Conservation (phyloP, 1,140 invertebrate species). For the Drosophila guanche region DNA sequence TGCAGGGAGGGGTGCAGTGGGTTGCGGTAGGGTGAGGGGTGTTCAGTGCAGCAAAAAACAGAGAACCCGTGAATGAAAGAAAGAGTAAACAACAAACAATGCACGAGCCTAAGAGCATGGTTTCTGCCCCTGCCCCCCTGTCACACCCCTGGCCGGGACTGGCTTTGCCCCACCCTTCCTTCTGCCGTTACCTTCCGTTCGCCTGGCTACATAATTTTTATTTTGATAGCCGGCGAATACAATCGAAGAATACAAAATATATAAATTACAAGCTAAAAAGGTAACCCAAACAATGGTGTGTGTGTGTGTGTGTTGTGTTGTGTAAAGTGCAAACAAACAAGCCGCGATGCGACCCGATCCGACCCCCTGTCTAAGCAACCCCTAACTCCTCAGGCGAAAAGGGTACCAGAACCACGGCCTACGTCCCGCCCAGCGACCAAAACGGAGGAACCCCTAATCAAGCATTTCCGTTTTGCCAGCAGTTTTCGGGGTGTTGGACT, state of each 20-base stretch:
- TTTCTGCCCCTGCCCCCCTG: constrained; percentile 51
- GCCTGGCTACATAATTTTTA: constrained; percentile 67
- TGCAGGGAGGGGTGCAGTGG: constrained; percentile 32
- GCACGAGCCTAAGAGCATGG: constrained; percentile 51
- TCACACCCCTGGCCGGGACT: constrained; percentile 11
- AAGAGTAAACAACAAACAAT: constrained; percentile 39
- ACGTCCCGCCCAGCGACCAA: constrained; percentile 47
- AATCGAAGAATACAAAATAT: constrained; percentile 74
- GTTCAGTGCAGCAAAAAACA: constrained; percentile 50
- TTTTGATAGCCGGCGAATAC: constrained; percentile 77
- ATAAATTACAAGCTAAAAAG: constrained; percentile 82
- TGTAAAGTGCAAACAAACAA: constrained; percentile 76
- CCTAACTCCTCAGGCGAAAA: constrained; percentile 24
- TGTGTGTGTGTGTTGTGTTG: constrained; percentile 26
- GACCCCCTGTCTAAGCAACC: constrained; percentile 65
- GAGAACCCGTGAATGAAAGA: constrained; percentile 11
- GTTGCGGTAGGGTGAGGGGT: constrained; percentile 8
- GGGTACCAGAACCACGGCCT: constrained; percentile 1
- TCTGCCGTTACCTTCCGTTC: neutral
- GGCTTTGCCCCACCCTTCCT: neutral
- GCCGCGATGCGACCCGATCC: constrained; percentile 27
- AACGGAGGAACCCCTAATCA: constrained; percentile 59
- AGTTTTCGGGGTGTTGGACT: constrained; percentile 13
- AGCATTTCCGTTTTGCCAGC: constrained; percentile 51
- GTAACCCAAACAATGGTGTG: constrained; percentile 63